phyloP scores from a whole-genome alignment of 1,140 invertebrate species.

The Chelonus insularis region DNA sequence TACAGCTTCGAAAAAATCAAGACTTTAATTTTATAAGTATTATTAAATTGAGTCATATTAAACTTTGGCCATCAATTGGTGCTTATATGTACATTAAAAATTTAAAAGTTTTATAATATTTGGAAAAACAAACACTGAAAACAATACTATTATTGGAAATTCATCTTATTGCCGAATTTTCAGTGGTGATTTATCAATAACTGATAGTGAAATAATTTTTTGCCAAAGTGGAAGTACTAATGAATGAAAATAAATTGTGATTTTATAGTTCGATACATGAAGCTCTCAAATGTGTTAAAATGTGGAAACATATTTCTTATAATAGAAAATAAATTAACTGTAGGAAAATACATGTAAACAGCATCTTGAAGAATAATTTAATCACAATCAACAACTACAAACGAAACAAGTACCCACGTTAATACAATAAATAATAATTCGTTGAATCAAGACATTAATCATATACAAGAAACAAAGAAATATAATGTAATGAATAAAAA shows the following conservation, averaged over 20 bases:
- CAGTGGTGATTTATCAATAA: conserved; percentile 53
- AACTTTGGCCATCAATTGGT: conserved; percentile 67
- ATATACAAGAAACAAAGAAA: too few species aligned
- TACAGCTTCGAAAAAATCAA: conserved; percentile 73
- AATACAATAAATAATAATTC: too few species aligned
- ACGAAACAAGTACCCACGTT: too few species aligned
- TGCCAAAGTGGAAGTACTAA: conserved; percentile 46
- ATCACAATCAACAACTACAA: too few species aligned
- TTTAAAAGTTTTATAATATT: conserved; percentile 69
- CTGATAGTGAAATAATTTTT: conserved; percentile 61
- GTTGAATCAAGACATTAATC: too few species aligned
- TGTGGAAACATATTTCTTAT: conserved; percentile 66
- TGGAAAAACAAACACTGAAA: too few species aligned
- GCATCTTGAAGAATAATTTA: too few species aligned
- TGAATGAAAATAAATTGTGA: conserved; percentile 21
- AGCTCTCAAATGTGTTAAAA: conserved; percentile 64
- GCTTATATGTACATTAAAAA: too few species aligned
- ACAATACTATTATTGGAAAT: too few species aligned
- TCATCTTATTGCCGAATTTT: conserved; percentile 43
- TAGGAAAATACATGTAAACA: too few species aligned
- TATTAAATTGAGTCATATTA: conserved; percentile 67
- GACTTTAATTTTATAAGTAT: conserved; percentile 71
- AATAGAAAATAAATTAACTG: too few species aligned
- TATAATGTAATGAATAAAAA: too few species aligned
- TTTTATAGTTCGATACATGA: conserved; percentile 45